These are phyloP conservation scores for Acrocephalus scirpaceus DNA, from an alignment of 2,797 vertebrate species.

Conservation along the genomic window DNA sequence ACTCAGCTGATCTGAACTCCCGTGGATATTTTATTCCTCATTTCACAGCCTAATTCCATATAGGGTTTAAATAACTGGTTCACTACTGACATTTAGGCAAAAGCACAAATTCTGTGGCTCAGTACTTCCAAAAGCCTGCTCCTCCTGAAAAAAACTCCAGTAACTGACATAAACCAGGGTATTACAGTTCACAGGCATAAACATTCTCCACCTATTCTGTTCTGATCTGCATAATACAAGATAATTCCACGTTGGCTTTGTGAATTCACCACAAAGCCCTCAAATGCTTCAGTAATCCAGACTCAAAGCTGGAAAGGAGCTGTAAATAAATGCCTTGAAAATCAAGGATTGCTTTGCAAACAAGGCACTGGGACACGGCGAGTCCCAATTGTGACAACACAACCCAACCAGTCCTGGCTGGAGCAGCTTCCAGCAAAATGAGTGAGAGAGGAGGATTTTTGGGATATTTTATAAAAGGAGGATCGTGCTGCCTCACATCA, in stretches of 20 bases:
- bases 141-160: not conserved
- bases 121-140: not conserved
- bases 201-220: not conserved
- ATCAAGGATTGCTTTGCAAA: not conserved
- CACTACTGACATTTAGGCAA: not conserved
- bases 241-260: not conserved
- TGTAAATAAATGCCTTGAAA: not conserved
- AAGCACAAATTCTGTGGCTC: not conserved
- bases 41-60: not conserved
- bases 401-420: not conserved
- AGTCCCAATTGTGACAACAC: not conserved
- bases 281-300: not conserved
- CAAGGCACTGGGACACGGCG: accelerated
- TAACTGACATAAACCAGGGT: not conserved
- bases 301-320: not conserved
- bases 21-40: not conserved
- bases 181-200: not conserved
- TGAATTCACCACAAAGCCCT: not conserved
- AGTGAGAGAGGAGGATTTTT: accelerated
- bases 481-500: accelerated
- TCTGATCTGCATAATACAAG: not conserved
- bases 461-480: not conserved
- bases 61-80: not conserved
- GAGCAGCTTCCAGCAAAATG: not conserved
- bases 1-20: not conserved